Evolutionary conservation across 2,888 invertebrate genomes (phyloP).

Genomic region (Drosophila infuscata): DNA sequence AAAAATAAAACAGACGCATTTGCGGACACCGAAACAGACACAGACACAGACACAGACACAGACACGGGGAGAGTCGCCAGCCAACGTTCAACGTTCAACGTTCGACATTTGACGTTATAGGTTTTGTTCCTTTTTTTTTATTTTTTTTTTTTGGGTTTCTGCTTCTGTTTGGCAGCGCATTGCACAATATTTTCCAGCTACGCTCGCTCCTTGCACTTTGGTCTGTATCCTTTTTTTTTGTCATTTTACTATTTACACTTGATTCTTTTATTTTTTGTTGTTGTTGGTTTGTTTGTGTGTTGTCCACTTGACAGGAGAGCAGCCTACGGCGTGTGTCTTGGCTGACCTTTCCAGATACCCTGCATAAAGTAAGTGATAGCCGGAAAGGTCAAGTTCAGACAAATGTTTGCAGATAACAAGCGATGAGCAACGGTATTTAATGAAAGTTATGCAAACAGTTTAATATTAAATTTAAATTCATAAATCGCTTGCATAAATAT

Average conservation of each 20-base stretch:
- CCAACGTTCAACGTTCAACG: constrained; percentile 54
- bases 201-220: constrained; percentile 7
- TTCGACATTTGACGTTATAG: constrained; percentile 79
- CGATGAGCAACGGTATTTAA: not conserved
- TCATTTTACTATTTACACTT: constrained; percentile 15
- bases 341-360: constrained; percentile 20
- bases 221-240: constrained; percentile 18
- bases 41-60: not conserved
- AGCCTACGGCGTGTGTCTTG: not conserved
- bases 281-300: constrained; percentile 36
- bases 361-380: not conserved
- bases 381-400: not conserved
- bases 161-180: constrained; percentile 75
- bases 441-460: not conserved
- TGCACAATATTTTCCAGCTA: constrained; percentile 71
- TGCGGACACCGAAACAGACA: constrained; percentile 11
- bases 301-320: constrained; percentile 72
- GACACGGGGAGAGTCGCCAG: constrained; percentile 9
- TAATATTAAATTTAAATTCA: not conserved
- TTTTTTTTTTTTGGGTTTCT: constrained; percentile 51
- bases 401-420: not conserved
- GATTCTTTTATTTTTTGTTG: constrained; percentile 26
- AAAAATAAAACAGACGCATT: constrained; percentile 80
- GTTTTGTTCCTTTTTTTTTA: constrained; percentile 50
- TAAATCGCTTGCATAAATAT: not conserved